Evolutionary conservation across 1,140 invertebrate genomes (phyloP).

Genomic region (Pararge aegeria): DNA sequence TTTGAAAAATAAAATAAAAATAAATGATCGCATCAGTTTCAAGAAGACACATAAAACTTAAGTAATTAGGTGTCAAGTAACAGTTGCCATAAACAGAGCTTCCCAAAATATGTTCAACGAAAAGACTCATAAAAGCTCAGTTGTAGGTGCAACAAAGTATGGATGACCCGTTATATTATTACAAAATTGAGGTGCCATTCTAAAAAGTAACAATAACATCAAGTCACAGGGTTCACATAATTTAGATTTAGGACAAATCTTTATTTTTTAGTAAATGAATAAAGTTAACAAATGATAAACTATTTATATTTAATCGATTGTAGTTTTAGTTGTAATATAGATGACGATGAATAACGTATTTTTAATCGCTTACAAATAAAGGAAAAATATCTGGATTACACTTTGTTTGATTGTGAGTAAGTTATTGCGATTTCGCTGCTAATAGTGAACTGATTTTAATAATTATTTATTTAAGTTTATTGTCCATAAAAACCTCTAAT

Average conservation of each 20-base stretch:
- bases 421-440: too few relatives aligned
- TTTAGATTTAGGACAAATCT: background rate
- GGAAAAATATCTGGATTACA: too few relatives aligned
- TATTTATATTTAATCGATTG: too few relatives aligned
- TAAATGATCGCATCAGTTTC: slow-evolving; percentile 26
- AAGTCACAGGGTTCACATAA: background rate
- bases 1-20: slow-evolving; percentile 24
- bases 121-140: slow-evolving; percentile 7
- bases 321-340: too few relatives aligned
- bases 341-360: too few relatives aligned
- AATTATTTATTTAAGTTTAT: too few relatives aligned
- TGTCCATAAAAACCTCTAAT: too few relatives aligned
- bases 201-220: background rate
- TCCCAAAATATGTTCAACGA: slow-evolving; percentile 25
- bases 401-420: too few relatives aligned
- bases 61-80: slow-evolving; percentile 34
- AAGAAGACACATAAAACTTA: slow-evolving; percentile 30
- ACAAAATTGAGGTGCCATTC: background rate
- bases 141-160: background rate
- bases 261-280: background rate
- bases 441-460: too few relatives aligned
- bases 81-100: slow-evolving; percentile 21
- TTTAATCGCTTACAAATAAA: too few relatives aligned
- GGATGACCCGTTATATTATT: slow-evolving; percentile 18
- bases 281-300: too few relatives aligned